Base-by-base conservation (phyloP, 1,140 invertebrate species). In the Hormaphis cornu region DNA sequence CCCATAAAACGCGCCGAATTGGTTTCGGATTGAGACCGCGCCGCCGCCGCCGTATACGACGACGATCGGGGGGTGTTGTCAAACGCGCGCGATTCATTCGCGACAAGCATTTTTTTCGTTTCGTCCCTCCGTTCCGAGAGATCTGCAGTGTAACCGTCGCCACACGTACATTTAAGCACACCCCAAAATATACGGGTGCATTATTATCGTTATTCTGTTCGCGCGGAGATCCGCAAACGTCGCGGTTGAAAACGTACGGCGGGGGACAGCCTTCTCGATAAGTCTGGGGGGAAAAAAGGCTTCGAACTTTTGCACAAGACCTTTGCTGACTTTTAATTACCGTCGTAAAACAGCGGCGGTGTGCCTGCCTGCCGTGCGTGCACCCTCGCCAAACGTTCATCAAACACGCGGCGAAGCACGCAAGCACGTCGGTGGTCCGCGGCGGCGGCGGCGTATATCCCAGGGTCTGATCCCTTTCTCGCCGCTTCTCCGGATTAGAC, bases 291-390 rank as follows among this genome's bases (percentile, higher is more conserved):
- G 50, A 66, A 24, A 63, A 63, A 44, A 42, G 20, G 16, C 46
- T 20, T 28, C 44, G 26, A 66, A 66, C 44, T 66, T 48, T 48
- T 22, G 44, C 44, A n/a, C 28, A 8, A 66, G n/a, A 66, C 61
- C 61, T 66, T 66, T 66, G 61, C 61, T 66, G 61, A 66, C 61
- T 66, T 66, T 66, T 66, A 66, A 66, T 66, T 66, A 66, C 44
- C 61, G 61, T 50, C 44, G 44, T 66, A 66, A 66, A 66, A 66
- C 16, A 50, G 61, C 24, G 20, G 24, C 54, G 2, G n/a, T 40
- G 35, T 26, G 12, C n/a, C 28, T 40, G 58, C 18, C 40, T 40
- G 8, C 33, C 44, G n/a, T n/a, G n/a, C n/a, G n/a, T n/a, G n/a
- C n/a, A n/a, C n/a, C 44, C 61, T 46, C 61, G 28, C 26, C 61